These are phyloP conservation scores for Toxotes jaculatrix DNA, from an alignment of 2,113 vertebrate species.

Conservation along the genomic window DNA sequence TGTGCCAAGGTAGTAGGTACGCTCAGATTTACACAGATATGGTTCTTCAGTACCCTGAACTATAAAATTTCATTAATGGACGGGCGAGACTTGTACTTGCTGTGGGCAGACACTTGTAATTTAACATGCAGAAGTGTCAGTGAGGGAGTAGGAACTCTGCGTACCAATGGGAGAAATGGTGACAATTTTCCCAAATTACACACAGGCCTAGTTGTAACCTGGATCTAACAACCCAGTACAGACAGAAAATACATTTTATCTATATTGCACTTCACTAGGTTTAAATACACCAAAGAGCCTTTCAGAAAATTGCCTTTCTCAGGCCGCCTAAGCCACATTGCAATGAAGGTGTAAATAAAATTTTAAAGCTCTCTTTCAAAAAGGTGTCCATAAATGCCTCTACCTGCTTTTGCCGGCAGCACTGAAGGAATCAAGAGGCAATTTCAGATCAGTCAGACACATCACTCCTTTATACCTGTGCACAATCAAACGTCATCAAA, in stretches of 20 bases:
- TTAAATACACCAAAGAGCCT: conserved; percentile 23
- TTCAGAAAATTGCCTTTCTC: conserved; percentile 30
- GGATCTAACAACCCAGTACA: not conserved
- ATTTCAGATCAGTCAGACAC: conserved; percentile 52
- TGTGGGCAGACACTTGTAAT: not conserved
- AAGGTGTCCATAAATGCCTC: conserved; percentile 18
- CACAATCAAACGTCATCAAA: conserved; percentile 35
- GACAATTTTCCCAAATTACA: conserved; percentile 26
- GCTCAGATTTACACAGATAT: not conserved
- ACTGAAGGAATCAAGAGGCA: conserved; percentile 30
- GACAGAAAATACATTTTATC: conserved; percentile 25
- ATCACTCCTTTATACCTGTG: conserved; percentile 11
- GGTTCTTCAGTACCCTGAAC: not conserved
- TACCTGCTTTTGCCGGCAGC: conserved; percentile 9
- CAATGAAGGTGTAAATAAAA: conserved; percentile 33
- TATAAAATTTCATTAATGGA: conserved; percentile 20
- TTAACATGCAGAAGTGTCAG: not conserved
- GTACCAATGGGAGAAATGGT: not conserved
- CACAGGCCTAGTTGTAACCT: not conserved
- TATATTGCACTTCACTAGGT: conserved; percentile 24
- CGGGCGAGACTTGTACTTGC: not conserved
- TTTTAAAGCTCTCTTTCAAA: conserved; percentile 30
- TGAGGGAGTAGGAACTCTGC: not conserved
- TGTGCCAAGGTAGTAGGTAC: not conserved
- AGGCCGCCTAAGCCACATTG: not conserved